Conservation (phyloP, 2,888 invertebrate genomes). For the Rhopalosiphum nymphaeae region DNA sequence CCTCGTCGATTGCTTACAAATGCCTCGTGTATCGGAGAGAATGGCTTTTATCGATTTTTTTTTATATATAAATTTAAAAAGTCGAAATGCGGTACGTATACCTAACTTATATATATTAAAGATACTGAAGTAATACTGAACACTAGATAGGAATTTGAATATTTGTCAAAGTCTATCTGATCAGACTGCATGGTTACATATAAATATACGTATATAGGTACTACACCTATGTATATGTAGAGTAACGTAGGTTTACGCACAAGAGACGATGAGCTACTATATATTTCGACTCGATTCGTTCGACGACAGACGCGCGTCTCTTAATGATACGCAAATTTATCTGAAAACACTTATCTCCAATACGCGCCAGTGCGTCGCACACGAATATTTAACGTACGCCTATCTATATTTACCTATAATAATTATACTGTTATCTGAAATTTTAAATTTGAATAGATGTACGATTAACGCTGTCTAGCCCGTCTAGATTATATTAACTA, state of each 20-base stretch:
- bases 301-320: not conserved
- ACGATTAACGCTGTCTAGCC: not conserved
- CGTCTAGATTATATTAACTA: not conserved
- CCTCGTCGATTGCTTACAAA: not conserved
- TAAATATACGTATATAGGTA: not conserved
- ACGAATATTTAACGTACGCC: not conserved
- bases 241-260: not conserved
- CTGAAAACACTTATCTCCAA: not conserved
- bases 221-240: not conserved
- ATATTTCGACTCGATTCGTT: not conserved
- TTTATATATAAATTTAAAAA: not conserved
- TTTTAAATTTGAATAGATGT: not conserved
- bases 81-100: not conserved
- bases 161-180: slow-evolving; percentile 24
- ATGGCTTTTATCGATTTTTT: not conserved
- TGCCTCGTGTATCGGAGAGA: not conserved
- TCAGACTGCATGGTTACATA: not conserved
- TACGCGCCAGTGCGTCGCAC: not conserved
- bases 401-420: not conserved
- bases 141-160: not conserved
- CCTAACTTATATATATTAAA: not conserved
- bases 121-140: not conserved
- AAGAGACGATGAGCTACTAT: not conserved
- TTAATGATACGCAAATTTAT: not conserved
- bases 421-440: not conserved